Evolutionary conservation across 2,797 vertebrate species (phyloP).

Genomic region (Gambusia yucatana): DNA sequence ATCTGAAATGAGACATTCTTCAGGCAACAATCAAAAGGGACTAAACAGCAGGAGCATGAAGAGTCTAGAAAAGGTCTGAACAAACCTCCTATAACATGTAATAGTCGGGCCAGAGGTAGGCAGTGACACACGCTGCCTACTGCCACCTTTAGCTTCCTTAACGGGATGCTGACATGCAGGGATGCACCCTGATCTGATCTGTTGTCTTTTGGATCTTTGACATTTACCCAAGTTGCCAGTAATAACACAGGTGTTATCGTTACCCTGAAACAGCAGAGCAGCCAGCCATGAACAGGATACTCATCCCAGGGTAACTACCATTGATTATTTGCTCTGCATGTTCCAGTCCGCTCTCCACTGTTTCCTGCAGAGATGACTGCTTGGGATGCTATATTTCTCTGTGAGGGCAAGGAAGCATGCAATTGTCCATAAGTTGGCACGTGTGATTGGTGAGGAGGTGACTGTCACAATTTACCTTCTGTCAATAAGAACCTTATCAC

Average conservation of each 20-base stretch:
- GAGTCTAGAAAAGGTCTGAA: background rate
- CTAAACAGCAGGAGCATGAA: background rate
- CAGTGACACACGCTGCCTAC: constrained; percentile 1
- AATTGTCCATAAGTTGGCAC: constrained; percentile 19
- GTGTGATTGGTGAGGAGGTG: constrained; percentile 37
- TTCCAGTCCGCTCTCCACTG: constrained; percentile 52
- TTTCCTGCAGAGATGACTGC: constrained; percentile 26
- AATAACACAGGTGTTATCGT: constrained; percentile 48
- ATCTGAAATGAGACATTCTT: background rate
- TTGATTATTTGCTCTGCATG: constrained; percentile 70
- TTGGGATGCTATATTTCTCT: constrained; percentile 4
- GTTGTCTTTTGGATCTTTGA: constrained; percentile 43
- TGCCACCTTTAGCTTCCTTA: constrained; percentile 25
- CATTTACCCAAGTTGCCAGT: constrained; percentile 46
- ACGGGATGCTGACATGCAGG: constrained; percentile 36
- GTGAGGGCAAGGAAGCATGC: background rate
- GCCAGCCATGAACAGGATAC: constrained; percentile 59
- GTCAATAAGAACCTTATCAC: constrained; percentile 55
- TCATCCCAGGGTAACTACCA: constrained; percentile 75
- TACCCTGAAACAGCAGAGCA: constrained; percentile 38
- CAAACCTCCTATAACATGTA: background rate
- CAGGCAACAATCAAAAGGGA: background rate
- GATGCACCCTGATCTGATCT: constrained; percentile 23
- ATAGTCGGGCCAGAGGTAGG: background rate
- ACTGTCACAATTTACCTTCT: constrained; percentile 50